A percentile compares a stretch with the other conserved stretches of the same genome.
Conservation (phyloP, 2,888 invertebrate genomes). For the Pyrochroa serraticornis region DNA sequence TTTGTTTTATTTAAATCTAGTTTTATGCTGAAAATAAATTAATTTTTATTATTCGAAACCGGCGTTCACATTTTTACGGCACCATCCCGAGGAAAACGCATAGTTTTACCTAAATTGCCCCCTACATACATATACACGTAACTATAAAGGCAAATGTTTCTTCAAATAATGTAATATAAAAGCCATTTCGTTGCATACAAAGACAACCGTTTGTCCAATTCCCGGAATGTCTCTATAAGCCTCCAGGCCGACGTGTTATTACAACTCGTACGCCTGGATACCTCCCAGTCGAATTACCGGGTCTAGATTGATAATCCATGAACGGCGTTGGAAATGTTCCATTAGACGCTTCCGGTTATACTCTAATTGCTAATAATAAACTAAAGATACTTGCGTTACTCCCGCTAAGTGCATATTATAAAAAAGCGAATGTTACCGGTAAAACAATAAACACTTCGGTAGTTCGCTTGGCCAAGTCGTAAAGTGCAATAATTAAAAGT, state of each 20-base stretch:
- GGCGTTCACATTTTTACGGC: slow-evolving; percentile 13
- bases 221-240: neutral
- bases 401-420: too few species aligned
- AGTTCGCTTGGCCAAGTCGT: too few species aligned
- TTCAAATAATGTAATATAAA: slow-evolving; percentile 41
- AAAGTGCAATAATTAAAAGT: too few species aligned
- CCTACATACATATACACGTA: slow-evolving; percentile 35
- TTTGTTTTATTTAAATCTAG: slow-evolving; percentile 43
- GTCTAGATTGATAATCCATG: too few species aligned
- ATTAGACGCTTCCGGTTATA: too few species aligned
- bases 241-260: slow-evolving; percentile 1
- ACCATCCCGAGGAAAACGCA: slow-evolving; percentile 7
- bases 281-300: too few species aligned
- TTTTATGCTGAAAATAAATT: slow-evolving; percentile 37
- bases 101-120: slow-evolving; percentile 36
- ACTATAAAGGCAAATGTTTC: slow-evolving; percentile 38
- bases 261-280: slow-evolving; percentile 1
- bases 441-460: too few species aligned
- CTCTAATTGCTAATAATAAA: too few species aligned
- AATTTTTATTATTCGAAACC: slow-evolving; percentile 30
- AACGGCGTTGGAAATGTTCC: too few species aligned
- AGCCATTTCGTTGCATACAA: slow-evolving; percentile 36
- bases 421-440: too few species aligned
- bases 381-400: too few species aligned
- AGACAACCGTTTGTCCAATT: slow-evolving; percentile 23